Conservation (phyloP, 1,140 invertebrate genomes). For the Calliphora vicina region DNA sequence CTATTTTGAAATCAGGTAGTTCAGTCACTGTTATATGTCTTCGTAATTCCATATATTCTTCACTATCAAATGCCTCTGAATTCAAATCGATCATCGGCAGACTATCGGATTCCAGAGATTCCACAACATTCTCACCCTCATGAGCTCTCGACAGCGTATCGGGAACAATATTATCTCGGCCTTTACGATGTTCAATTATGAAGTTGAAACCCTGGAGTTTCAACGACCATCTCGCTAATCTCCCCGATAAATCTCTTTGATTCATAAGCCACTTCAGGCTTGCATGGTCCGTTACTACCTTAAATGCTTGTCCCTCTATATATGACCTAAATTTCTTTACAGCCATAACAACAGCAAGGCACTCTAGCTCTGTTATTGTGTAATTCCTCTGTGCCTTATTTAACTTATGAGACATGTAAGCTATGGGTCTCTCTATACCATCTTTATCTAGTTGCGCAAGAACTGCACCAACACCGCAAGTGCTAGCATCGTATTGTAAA, state of each 20-base stretch:
- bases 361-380: slow-evolving; percentile 60
- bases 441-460: slow-evolving; percentile 1
- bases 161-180: not conserved
- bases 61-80: not conserved
- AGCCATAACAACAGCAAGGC: slow-evolving; percentile 60
- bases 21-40: not conserved
- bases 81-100: slow-evolving; percentile 20
- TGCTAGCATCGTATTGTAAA: too few relatives aligned
- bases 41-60: not conserved
- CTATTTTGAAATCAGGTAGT: not conserved
- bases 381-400: slow-evolving; percentile 41
- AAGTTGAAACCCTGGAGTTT: slow-evolving; percentile 22
- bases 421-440: not conserved
- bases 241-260: slow-evolving; percentile 46
- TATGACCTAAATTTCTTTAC: slow-evolving; percentile 63
- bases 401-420: slow-evolving; percentile 24
- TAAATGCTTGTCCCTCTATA: slow-evolving; percentile 58
- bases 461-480: too few relatives aligned
- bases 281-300: slow-evolving; percentile 53
- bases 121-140: not conserved
- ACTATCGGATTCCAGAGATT: not conserved
- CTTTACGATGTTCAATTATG: slow-evolving; percentile 10
- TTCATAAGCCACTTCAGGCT: slow-evolving; percentile 46
- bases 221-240: slow-evolving; percentile 51
- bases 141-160: not conserved